Conservation (phyloP, 1,140 invertebrate genomes). For the Aphidius gifuensis region DNA sequence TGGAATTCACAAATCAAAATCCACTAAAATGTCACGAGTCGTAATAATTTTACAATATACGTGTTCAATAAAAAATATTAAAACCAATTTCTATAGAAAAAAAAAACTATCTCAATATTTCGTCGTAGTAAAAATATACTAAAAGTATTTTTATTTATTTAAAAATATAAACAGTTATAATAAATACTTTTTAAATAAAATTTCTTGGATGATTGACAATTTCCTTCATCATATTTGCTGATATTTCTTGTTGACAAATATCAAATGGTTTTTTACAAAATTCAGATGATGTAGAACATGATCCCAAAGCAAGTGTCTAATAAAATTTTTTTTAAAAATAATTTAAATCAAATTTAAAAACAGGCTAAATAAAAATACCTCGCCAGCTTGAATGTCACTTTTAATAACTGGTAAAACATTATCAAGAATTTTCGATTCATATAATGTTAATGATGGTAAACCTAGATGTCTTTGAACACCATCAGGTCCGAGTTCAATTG, state of each 20-base stretch:
- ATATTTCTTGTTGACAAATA: constrained; percentile 11
- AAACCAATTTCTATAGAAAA: no score
- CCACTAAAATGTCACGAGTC: no score
- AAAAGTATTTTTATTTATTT: no score
- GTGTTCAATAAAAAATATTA: no score
- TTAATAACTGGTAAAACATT: constrained; percentile 52
- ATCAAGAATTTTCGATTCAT: constrained; percentile 57
- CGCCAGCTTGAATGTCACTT: constrained; percentile 55
- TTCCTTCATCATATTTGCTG: constrained; percentile 1
- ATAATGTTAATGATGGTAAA: constrained; percentile 55
- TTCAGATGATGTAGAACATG: constrained; percentile 13
- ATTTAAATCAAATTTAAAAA: background rate
- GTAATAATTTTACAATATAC: no score
- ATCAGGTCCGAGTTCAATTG: constrained; percentile 47
- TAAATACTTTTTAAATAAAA: no score
- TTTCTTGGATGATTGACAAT: no score
- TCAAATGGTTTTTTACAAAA: constrained; percentile 11
- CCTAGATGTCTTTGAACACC: constrained; percentile 59
- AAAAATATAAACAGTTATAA: no score
- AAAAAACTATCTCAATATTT: no score
- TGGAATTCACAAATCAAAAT: no score
- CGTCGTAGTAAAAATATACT: no score
- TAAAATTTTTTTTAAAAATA: constrained; percentile 1
- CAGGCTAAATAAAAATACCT: constrained; percentile 32
- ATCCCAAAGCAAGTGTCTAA: constrained; percentile 20